phyloP scores from a whole-genome alignment of 2,797 vertebrate species.

The Poliocrania exsul region DNA sequence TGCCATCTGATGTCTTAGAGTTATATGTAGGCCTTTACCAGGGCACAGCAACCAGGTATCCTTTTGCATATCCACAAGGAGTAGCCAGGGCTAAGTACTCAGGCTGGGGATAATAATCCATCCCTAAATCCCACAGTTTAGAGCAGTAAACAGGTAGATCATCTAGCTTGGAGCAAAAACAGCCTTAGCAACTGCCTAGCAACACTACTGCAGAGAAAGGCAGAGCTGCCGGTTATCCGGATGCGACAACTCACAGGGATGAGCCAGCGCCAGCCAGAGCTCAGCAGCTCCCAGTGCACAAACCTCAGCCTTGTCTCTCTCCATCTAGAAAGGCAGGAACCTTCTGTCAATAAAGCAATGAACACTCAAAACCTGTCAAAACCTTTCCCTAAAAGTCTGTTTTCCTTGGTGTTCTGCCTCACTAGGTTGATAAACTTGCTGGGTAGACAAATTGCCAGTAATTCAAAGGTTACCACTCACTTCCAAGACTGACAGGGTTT shows the following conservation, averaged over 20 bases:
- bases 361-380: not conserved
- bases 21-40: rapidly evolving
- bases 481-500: not conserved
- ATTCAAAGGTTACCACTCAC: not conserved
- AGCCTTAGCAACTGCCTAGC: constrained; percentile 53
- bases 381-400: not conserved
- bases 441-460: not conserved
- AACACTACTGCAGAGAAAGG: not conserved
- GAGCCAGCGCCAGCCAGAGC: not conserved
- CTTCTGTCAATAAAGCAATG: not conserved
- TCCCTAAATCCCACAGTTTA: not conserved
- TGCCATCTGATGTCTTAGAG: not conserved
- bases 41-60: not conserved
- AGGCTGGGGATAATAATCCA: not conserved
- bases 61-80: not conserved
- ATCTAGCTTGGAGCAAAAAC: not conserved
- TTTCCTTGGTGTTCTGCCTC: not conserved
- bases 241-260: not conserved
- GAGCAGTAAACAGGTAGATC: constrained; percentile 12
- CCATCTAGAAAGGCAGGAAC: not conserved
- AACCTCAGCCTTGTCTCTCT: not conserved
- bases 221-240: not conserved
- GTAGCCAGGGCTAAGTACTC: not conserved
- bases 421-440: not conserved
- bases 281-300: not conserved